Base-by-base conservation (phyloP, 2,888 invertebrate species). In the Escarpia spicata region DNA sequence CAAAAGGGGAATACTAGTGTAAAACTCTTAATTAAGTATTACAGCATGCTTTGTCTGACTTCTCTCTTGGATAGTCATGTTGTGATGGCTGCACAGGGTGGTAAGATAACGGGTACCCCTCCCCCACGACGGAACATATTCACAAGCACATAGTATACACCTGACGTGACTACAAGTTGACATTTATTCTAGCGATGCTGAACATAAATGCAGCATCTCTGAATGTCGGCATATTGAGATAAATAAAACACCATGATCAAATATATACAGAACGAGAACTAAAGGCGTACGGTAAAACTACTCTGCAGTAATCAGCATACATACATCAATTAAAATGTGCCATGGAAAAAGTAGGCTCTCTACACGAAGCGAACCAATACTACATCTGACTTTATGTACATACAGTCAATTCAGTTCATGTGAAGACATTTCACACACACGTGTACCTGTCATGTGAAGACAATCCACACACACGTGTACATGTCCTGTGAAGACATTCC, bases 271-370 rank as follows among this genome's bases (percentile, higher is more conserved):
- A 75, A 19, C 75, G 19, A 75, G 75, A 75, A 75, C 75, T 75
- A 75, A 75, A 75, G 75, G 75, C 75, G 26, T 75, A 75, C 75
- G 6, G n/a, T 75, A 75, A 75, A 75, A 15, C 75, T 75, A 75
- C 75, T 75, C 75, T 75, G 75, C 75, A 75, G 75, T 75, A 75
- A 75, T 75, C 75, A 26, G 75, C 75, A 75, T 75, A 75, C 75
- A 52, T 52, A 52, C 9, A 52, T 52, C 75, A 75, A 75, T 75
- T 75, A 75, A 75, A 75, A 75, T 75, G 75, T 26, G 75, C 75
- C 75, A 75, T 75, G 75, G 26, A 75, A 75, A 52, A 75, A 75
- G 75, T 75, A 75, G 75, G 75, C 75, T 26, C n/a, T n/a, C 75
- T 26, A 75, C 75, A 26, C 75, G 19, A 75, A n/a, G 75, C 75